phyloP scores from a whole-genome alignment of 1,140 invertebrate species.

The Drosophila setifemur region DNA sequence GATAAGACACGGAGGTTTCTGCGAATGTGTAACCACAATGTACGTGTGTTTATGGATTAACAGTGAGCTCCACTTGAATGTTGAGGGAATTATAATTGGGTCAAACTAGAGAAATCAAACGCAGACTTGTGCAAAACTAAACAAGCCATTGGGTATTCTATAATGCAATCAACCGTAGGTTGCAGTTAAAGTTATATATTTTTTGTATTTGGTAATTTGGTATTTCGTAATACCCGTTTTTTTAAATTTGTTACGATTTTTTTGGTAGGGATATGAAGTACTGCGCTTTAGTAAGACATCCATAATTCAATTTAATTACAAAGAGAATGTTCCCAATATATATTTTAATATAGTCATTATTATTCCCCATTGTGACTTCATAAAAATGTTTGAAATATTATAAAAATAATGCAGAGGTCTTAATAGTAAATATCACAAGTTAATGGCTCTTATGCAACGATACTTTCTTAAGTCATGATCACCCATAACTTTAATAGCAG shows the following conservation, averaged over 20 bases:
- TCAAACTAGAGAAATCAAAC: constrained; percentile 13
- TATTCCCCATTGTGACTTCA: too few species aligned
- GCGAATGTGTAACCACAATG: constrained; percentile 7
- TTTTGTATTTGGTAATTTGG: too few species aligned
- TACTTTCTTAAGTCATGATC: constrained; percentile 1
- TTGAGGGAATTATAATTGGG: constrained; percentile 16
- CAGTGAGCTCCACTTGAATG: not conserved
- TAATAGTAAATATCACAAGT: too few species aligned
- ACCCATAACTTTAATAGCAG: not conserved
- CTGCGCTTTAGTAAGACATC: too few species aligned
- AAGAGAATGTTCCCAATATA: too few species aligned
- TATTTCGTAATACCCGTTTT: too few species aligned
- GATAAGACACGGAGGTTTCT: constrained; percentile 33
- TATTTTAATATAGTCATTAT: too few species aligned
- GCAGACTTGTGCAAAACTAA: not conserved
- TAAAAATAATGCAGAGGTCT: not conserved
- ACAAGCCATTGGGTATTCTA: not conserved
- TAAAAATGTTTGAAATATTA: not conserved
- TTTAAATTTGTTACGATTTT: too few species aligned
- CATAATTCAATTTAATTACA: too few species aligned
- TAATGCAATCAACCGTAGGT: not conserved
- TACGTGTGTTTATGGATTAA: constrained; percentile 33
- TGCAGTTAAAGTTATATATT: not conserved
- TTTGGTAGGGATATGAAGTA: too few species aligned
- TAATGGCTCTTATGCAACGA: too few species aligned